Percentiles rank a stretch among this genome's conserved stretches.
Evolutionary conservation across 2,797 vertebrate genomes (phyloP).

Genomic region (Poecilia wingei): DNA sequence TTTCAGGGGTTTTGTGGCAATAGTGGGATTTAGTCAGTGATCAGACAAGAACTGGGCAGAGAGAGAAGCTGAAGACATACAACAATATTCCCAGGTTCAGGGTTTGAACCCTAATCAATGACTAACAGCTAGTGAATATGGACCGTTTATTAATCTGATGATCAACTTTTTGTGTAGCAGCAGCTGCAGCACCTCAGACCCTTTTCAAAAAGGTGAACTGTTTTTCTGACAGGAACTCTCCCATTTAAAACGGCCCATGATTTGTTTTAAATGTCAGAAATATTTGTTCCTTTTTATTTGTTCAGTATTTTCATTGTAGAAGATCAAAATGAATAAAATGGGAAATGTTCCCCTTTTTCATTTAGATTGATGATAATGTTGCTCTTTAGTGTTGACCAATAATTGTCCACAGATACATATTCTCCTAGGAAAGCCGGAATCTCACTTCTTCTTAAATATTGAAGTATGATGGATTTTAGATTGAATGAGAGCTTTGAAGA

Average conservation of each 20-base stretch:
- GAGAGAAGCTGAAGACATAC: background rate
- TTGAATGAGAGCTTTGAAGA: background rate
- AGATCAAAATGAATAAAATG: background rate
- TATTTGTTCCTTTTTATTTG: background rate
- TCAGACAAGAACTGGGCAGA: background rate
- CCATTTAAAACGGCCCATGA: background rate
- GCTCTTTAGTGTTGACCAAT: no score
- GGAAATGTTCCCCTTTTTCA: background rate
- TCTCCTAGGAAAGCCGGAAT: background rate
- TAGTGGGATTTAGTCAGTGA: background rate
- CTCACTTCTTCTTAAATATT: background rate
- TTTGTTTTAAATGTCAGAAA: background rate
- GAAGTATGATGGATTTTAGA: background rate
- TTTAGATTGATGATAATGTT: background rate
- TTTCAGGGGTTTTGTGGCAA: background rate
- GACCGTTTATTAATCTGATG: no score
- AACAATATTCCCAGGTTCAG: background rate
- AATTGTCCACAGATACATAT: background rate
- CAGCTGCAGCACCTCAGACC: background rate
- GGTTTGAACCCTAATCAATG: background rate
- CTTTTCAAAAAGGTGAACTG: background rate
- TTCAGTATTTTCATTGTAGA: background rate
- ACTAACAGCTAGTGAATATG: background rate
- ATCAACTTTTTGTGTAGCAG: no score
- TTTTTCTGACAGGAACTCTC: background rate